A percentile compares a stretch with the other conserved stretches of the same genome.
phyloP scores from a whole-genome alignment of 2,113 vertebrate species.

The Phasianus colchicus region DNA sequence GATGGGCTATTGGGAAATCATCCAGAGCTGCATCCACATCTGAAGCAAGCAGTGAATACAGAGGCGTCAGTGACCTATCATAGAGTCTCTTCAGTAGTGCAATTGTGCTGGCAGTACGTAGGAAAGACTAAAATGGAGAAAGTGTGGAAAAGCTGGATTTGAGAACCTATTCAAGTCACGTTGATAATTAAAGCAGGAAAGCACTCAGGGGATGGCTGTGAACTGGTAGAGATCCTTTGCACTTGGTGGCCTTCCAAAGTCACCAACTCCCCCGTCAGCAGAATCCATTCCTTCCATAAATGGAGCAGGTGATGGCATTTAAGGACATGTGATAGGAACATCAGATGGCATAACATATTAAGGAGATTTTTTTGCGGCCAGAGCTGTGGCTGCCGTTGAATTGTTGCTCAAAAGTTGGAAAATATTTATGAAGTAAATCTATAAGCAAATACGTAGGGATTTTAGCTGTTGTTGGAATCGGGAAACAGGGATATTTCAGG shows the following conservation, averaged over 20 bases:
- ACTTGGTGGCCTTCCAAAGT: not conserved
- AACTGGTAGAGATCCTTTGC: not conserved
- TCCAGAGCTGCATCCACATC: not conserved
- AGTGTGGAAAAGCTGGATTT: not conserved
- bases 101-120: not conserved
- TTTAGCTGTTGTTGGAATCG: not conserved
- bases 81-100: not conserved
- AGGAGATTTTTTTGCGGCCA: not conserved
- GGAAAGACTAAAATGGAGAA: too few relatives aligned
- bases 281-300: not conserved
- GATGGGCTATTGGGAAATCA: not conserved
- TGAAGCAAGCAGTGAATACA: not conserved
- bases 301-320: not conserved
- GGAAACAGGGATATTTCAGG: not conserved
- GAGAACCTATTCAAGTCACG: not conserved
- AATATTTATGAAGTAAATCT: not conserved
- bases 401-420: not conserved
- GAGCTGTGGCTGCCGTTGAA: not conserved
- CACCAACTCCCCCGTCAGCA: not conserved
- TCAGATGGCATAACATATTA: not conserved
- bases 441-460: not conserved
- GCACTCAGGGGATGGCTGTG: not conserved
- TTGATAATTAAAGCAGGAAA: not conserved
- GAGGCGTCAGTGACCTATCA: not conserved
- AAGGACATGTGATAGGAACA: not conserved